Evolutionary conservation across 1,140 invertebrate species (phyloP).

Genomic region (Drosophila ambigua): DNA sequence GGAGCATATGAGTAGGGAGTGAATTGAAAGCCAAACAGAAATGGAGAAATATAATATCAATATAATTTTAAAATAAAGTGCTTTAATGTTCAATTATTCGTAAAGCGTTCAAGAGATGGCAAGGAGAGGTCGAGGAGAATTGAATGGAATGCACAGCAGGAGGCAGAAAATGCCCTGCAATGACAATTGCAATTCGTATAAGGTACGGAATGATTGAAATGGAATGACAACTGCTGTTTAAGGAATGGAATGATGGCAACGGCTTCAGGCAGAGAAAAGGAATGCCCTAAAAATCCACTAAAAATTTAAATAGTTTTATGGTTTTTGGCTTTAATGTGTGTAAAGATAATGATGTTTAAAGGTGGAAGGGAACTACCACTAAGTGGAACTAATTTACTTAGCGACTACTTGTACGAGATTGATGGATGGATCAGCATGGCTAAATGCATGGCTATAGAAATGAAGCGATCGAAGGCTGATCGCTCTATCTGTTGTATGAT

Average conservation of each 20-base stretch:
- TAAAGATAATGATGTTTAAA: conserved; percentile 16
- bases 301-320: conserved; percentile 25
- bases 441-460: conserved; percentile 16
- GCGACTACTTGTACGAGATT: conserved; percentile 37
- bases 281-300: not conserved
- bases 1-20: too few relatives aligned
- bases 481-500: conserved; percentile 31
- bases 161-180: conserved; percentile 12
- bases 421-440: conserved; percentile 34
- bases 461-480: conserved; percentile 10
- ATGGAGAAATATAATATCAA: too few relatives aligned
- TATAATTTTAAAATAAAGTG: too few relatives aligned
- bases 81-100: too few relatives aligned
- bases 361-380: conserved; percentile 15
- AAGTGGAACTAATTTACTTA: conserved; percentile 25
- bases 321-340: not conserved
- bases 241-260: conserved; percentile 32
- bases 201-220: conserved; percentile 21
- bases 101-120: too few relatives aligned
- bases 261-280: conserved; percentile 9
- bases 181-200: conserved; percentile 1
- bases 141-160: not conserved
- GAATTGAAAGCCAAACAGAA: too few relatives aligned
- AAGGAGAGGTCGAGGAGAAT: conserved; percentile 1
- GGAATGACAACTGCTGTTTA: conserved; percentile 12